Conservation (phyloP, 2,888 invertebrate genomes). For the Xestia rhomboidea region DNA sequence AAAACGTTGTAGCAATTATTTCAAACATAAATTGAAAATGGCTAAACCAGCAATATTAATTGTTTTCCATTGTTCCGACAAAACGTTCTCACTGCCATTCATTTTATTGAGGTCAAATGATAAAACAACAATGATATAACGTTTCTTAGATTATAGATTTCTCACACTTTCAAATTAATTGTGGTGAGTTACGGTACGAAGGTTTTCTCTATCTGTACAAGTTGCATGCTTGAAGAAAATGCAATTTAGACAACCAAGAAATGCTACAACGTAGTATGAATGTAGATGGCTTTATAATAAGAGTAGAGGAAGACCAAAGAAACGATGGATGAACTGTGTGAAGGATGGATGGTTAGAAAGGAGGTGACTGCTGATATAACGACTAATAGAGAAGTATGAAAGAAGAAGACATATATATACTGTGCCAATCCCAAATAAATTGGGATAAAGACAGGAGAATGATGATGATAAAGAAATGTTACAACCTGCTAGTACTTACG, state of each 20-base stretch:
- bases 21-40: slow-evolving; percentile 35
- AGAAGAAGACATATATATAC: too few species aligned
- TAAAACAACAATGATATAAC: slow-evolving; percentile 62
- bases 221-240: background rate
- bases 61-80: slow-evolving; percentile 57
- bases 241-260: background rate
- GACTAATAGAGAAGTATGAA: too few species aligned
- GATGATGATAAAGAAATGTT: too few species aligned
- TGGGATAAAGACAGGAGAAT: too few species aligned
- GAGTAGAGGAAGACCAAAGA: too few species aligned
- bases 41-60: slow-evolving; percentile 49
- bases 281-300: too few species aligned
- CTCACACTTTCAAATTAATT: slow-evolving; percentile 70
- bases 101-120: slow-evolving; percentile 56
- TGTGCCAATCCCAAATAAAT: too few species aligned
- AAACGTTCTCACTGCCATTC: slow-evolving; percentile 59
- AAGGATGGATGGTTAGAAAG: too few species aligned
- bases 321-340: too few species aligned
- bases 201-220: slow-evolving; percentile 39
- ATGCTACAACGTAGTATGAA: background rate
- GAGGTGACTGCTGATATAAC: too few species aligned
- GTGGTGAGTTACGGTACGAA: background rate
- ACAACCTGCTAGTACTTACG: too few species aligned
- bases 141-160: slow-evolving; percentile 68
- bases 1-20: slow-evolving; percentile 31